Base-by-base conservation (phyloP, 2,113 vertebrate species). In the Hylia prasina region DNA sequence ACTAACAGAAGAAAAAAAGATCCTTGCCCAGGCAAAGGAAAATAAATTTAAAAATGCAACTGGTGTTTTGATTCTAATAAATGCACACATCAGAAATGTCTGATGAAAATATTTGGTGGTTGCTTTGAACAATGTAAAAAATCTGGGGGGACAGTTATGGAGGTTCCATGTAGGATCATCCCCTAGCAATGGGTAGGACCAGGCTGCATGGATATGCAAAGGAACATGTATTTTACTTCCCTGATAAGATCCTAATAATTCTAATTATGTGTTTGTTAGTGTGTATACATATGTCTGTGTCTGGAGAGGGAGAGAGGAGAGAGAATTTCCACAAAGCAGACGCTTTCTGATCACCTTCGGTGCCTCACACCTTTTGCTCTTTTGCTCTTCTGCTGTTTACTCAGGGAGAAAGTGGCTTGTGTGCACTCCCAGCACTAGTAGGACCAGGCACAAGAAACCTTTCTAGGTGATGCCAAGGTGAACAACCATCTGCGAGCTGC, bases 281-380 rank as follows among this genome's bases (percentile, higher is more conserved):
- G 1, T n/a, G 2, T 35, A 4, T 39, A 10, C 21, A 3, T 31
- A 20, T 39, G 4, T 77, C 7, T 69, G 0, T 39, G 15, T 45
- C 18, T 50, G 5, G 15, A 37, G 1, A 37, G 3, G 60, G 15
- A 71, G 23, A 60, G 11, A 63, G 20, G 15, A 71, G 35, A 75
- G 11, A 40, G n/a, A 84, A 78, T 78, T 94, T 68, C 39, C 15
- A 58, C 51, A 87, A 66, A 84, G 10, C 10, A 56, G 63, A 81
- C 4, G 35, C 40, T 63, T 91, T 3, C 18, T 65, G 21, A 27
- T 75, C 60, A 47, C 51, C 33, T 73, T 71, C 35, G 75, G 35
- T 64, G 35, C 37, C 81, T 78, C 40, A 60, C 40, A 71, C 7
- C 4, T 3, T 78, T 45, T 91, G 18, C 19, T 31, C 40, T 40